A percentile compares a stretch with the other conserved stretches of the same genome.
Evolutionary conservation across 2,797 vertebrate genomes (phyloP).

Genomic region (Tauraco hartlaubi): DNA sequence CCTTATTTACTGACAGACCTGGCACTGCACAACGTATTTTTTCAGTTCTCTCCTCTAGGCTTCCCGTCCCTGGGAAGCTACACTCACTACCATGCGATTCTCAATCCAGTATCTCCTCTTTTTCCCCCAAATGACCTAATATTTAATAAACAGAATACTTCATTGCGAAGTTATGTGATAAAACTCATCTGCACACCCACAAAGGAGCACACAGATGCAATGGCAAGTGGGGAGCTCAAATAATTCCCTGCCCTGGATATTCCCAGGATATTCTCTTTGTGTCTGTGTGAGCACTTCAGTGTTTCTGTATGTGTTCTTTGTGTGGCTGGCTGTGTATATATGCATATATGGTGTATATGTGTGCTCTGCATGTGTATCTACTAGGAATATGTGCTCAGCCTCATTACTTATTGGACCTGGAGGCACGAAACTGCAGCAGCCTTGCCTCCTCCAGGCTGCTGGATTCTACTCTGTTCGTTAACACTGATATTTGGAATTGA

Average conservation of each 20-base stretch:
- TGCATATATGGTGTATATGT: rapidly evolving
- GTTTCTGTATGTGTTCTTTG: background rate
- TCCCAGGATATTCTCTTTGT: background rate
- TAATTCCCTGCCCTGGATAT: background rate
- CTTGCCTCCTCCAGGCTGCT: background rate
- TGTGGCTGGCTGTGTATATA: no score
- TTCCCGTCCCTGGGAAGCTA: background rate
- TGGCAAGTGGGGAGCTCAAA: background rate
- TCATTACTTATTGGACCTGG: rapidly evolving
- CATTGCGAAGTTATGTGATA: background rate
- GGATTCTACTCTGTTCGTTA: background rate
- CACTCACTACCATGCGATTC: rapidly evolving
- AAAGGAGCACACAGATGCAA: background rate
- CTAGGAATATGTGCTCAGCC: background rate
- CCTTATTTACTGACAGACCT: background rate
- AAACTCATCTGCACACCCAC: background rate
- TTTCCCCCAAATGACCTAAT: background rate
- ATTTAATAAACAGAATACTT: background rate
- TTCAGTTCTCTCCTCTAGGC: background rate
- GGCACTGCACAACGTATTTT: background rate
- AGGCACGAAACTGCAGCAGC: background rate
- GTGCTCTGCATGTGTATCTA: background rate
- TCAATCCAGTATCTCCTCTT: background rate
- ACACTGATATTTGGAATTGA: background rate
- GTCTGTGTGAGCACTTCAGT: background rate